These are phyloP conservation scores for Barypeithes pellucidus DNA, from an alignment of 2,888 invertebrate genomes.

Conservation along the genomic window DNA sequence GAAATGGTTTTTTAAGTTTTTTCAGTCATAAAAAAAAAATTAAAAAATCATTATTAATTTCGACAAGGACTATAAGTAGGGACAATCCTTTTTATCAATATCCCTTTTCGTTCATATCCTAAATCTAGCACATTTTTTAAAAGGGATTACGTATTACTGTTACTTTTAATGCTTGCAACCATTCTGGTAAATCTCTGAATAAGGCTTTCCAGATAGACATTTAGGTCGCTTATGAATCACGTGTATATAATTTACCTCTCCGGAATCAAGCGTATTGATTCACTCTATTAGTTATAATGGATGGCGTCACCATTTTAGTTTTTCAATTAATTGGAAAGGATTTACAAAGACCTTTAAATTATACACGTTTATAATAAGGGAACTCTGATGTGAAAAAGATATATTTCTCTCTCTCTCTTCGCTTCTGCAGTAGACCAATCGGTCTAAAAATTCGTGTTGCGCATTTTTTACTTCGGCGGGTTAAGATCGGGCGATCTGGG, in stretches of 20 bases:
- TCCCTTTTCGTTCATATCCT: constrained; percentile 62
- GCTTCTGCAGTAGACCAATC: no score
- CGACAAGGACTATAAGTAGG: constrained; percentile 68
- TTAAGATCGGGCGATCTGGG: no score
- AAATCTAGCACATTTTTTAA: constrained; percentile 10
- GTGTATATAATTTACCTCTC: neutral
- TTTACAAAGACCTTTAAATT: no score
- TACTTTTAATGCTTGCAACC: constrained; percentile 10
- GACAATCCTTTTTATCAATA: constrained; percentile 68
- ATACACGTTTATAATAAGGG: no score
- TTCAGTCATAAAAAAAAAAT: constrained; percentile 4
- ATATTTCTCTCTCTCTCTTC: no score
- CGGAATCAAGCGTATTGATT: neutral
- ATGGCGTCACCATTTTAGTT: no score
- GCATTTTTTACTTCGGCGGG: no score
- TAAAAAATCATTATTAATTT: constrained; percentile 24
- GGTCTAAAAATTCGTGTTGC: no score
- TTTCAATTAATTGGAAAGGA: no score
- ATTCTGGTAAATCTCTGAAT: neutral
- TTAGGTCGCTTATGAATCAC: neutral
- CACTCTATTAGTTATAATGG: constrained; percentile 6
- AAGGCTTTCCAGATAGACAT: constrained; percentile 5
- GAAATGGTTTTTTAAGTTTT: constrained; percentile 31
- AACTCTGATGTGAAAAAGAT: no score
- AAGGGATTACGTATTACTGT: constrained; percentile 11